A percentile compares a stretch with the other conserved stretches of the same genome.
Conservation (phyloP, 2,888 invertebrate genomes). For the Rugalucina vietnamica region DNA sequence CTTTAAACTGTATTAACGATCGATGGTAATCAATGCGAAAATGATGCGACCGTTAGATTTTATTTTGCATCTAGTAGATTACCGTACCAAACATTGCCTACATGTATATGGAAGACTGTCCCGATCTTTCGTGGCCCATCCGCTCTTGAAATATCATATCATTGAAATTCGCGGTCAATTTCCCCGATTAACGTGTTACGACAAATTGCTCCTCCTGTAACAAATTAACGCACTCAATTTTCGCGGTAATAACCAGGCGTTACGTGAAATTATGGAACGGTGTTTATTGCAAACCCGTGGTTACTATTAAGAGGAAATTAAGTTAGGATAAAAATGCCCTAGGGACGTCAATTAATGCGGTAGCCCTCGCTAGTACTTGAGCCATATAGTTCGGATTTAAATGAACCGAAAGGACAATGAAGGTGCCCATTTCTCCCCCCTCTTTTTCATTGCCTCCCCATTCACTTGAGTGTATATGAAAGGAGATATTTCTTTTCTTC, state of each 20-base stretch:
- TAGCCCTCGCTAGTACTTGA: neutral
- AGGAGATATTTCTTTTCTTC: too few species aligned
- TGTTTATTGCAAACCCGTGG: neutral
- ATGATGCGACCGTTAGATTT: too few species aligned
- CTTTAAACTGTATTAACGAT: too few species aligned
- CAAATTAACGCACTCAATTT: slow-evolving; percentile 17
- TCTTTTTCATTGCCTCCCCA: too few species aligned
- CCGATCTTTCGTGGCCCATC: too few species aligned
- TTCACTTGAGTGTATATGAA: too few species aligned
- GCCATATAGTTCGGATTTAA: neutral
- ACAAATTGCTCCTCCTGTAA: slow-evolving; percentile 41
- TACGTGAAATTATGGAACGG: neutral
- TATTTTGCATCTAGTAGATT: too few species aligned
- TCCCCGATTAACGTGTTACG: slow-evolving; percentile 51
- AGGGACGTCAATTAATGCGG: neutral
- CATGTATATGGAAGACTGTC: too few species aligned
- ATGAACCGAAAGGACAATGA: neutral
- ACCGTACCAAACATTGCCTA: too few species aligned
- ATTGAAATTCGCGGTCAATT: slow-evolving; percentile 40
- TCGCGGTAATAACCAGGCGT: neutral
- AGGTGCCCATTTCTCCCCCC: too few species aligned
- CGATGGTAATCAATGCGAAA: too few species aligned
- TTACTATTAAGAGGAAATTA: neutral
- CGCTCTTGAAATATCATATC: too few species aligned
- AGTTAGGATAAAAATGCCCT: neutral